phyloP scores from a whole-genome alignment of 1,140 invertebrate genomes.

The Kradibia gibbosae region DNA sequence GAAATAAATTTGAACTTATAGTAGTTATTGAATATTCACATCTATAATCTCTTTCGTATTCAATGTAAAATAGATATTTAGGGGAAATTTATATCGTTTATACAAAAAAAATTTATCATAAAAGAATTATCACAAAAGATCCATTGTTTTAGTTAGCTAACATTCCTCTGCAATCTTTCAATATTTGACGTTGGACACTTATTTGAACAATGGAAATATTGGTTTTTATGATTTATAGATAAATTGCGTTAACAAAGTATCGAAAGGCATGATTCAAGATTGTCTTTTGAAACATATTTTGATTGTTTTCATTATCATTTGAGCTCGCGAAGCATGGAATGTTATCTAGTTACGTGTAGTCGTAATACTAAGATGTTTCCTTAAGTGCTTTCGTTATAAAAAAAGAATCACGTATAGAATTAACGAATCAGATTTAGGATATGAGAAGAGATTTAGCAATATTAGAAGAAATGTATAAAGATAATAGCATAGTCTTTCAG shows the following conservation, averaged over 20 bases:
- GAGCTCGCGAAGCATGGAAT: no score
- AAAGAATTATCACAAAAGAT: no score
- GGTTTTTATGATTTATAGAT: constrained; percentile 33
- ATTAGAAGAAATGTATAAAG: not conserved
- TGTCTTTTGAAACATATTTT: no score
- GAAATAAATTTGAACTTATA: no score
- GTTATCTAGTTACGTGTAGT: no score
- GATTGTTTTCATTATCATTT: no score
- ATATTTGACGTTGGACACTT: not conserved
- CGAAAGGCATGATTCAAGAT: not conserved
- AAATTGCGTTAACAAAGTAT: not conserved
- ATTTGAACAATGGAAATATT: constrained; percentile 2
- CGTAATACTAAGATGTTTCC: constrained; percentile 46
- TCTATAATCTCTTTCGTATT: no score
- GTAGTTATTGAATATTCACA: no score
- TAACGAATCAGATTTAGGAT: not conserved
- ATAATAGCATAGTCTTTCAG: not conserved
- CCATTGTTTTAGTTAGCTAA: not conserved
- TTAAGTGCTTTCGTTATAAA: not conserved
- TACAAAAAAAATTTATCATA: no score
- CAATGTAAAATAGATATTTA: no score
- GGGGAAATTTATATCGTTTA: no score
- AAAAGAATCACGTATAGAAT: not conserved
- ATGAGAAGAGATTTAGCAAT: not conserved
- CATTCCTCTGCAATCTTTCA: not conserved